phyloP scores from a whole-genome alignment of 2,113 vertebrate species.

The Emberiza fucata region DNA sequence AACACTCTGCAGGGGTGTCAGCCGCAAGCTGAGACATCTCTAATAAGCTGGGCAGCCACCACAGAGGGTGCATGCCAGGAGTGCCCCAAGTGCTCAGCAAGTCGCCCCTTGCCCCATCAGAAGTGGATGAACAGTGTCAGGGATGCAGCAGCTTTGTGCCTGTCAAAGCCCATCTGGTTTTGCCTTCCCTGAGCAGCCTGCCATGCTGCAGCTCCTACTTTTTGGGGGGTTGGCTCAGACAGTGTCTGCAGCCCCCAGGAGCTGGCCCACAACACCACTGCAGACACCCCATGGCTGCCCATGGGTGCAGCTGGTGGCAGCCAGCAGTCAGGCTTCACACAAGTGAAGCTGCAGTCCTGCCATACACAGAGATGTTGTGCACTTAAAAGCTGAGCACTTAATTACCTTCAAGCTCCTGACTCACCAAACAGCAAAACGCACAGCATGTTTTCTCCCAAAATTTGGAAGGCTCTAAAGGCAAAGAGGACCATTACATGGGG shows the following conservation, averaged over 20 bases:
- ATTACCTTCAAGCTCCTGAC: background rate
- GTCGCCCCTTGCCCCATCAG: background rate
- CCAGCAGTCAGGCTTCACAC: background rate
- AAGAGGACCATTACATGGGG: background rate
- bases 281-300: background rate
- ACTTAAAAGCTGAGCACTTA: background rate
- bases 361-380: background rate
- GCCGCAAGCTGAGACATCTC: background rate
- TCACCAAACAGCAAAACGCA: background rate
- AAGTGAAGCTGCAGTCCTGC: background rate
- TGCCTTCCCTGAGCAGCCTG: background rate
- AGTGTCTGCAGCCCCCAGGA: background rate
- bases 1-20: background rate
- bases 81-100: background rate
- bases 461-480: background rate
- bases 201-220: background rate
- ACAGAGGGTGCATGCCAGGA: rapidly evolving
- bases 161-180: background rate
- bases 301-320: background rate
- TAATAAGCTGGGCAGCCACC: background rate
- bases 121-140: background rate
- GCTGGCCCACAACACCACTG: background rate
- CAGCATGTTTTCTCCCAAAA: background rate
- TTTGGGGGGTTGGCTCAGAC: background rate
- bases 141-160: background rate